Evolutionary conservation across 37 sponge, comb jelly and placozoan species (phyloP).

Genomic region (Aphrocallistes beatrix): DNA sequence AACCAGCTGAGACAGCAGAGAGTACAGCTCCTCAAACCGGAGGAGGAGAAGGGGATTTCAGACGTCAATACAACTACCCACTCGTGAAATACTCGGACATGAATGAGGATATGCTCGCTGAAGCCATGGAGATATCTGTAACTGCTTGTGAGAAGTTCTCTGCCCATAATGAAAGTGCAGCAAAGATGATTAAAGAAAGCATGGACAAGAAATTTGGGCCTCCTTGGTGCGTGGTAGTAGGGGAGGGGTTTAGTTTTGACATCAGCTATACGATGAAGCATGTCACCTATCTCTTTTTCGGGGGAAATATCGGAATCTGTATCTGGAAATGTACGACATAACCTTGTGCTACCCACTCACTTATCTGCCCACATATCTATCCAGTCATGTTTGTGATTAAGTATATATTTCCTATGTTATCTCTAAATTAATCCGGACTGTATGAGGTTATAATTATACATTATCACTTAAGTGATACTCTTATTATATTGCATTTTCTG

Average conservation of each 20-base stretch:
- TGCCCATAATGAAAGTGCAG: constrained; percentile 83
- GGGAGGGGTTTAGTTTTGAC: constrained; percentile 91
- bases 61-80: constrained; percentile 74
- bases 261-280: constrained; percentile 85
- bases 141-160: constrained; percentile 95
- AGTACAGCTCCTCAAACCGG: not conserved
- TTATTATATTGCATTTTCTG: too few relatives aligned
- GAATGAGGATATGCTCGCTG: constrained; percentile 93
- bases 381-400: too few relatives aligned
- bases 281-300: constrained; percentile 95
- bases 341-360: not conserved
- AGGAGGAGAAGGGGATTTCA: constrained; percentile 48
- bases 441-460: too few relatives aligned
- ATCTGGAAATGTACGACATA: constrained; percentile 88
- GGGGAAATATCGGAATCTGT: constrained; percentile 78
- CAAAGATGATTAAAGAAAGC: constrained; percentile 96
- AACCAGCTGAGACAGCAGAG: not conserved
- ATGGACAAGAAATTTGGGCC: constrained; percentile 99
- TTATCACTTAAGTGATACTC: too few relatives aligned
- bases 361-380: too few relatives aligned
- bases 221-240: constrained; percentile 93
- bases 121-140: constrained; percentile 99
- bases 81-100: constrained; percentile 95
- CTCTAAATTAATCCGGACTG: too few relatives aligned
- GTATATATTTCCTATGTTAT: too few relatives aligned